Evolutionary conservation across 2,888 invertebrate species (phyloP).

Genomic region (Euzophera pinguis): DNA sequence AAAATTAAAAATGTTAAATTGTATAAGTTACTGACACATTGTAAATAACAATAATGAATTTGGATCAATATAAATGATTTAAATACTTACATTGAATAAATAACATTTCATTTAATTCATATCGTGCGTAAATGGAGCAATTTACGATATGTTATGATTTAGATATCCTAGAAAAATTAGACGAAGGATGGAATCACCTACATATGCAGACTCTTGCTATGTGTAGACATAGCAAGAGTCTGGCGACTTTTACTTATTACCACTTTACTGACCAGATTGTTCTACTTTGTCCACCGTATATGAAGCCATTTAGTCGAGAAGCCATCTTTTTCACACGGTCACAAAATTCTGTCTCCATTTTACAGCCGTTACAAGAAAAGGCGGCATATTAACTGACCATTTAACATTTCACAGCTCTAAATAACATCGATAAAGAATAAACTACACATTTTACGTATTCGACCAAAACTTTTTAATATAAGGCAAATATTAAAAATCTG

Average conservation of each 20-base stretch:
- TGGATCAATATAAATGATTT: background rate
- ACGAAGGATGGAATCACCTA: no score
- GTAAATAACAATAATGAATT: background rate
- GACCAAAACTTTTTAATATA: conserved; percentile 29
- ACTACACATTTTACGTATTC: conserved; percentile 29
- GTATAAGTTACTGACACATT: conserved; percentile 4
- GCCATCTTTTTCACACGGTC: conserved; percentile 17
- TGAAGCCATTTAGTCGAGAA: conserved; percentile 10
- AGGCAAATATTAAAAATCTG: conserved; percentile 18
- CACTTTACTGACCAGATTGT: background rate
- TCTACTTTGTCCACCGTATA: conserved; percentile 1
- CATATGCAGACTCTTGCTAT: no score
- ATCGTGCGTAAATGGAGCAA: no score
- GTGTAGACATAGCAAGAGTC: no score
- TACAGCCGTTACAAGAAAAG: conserved; percentile 11
- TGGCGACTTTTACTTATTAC: background rate
- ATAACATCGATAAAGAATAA: conserved; percentile 34
- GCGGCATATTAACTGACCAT: conserved; percentile 22
- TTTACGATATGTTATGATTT: no score
- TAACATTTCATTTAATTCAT: no score
- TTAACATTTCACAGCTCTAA: conserved; percentile 31
- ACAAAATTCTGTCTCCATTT: conserved; percentile 15
- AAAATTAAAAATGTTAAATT: conserved; percentile 19
- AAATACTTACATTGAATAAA: background rate
- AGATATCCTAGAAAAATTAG: no score